Evolutionary conservation across 2,113 vertebrate species (phyloP).

Genomic region (Cardinalis cardinalis): DNA sequence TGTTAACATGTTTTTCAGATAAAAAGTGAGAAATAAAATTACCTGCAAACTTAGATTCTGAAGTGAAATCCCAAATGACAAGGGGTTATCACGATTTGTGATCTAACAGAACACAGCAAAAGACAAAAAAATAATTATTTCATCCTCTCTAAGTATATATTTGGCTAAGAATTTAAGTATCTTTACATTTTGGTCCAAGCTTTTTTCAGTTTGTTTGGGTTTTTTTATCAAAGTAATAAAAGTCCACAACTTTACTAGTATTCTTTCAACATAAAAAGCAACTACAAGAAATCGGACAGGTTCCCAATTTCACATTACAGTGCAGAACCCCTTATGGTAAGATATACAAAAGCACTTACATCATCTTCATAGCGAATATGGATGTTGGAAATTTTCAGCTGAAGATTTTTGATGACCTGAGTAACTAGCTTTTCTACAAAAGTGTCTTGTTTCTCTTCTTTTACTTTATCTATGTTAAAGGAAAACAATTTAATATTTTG

Average conservation of each 20-base stretch:
- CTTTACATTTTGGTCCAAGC: not conserved
- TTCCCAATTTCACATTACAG: not conserved
- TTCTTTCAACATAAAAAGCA: not conserved
- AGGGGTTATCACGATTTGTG: conserved; percentile 86
- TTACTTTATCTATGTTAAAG: conserved; percentile 79
- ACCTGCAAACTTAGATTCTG: conserved; percentile 98
- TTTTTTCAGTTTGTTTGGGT: not conserved
- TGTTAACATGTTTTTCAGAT: not conserved
- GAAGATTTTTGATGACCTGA: conserved; percentile 98
- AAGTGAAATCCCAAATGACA: conserved; percentile 94
- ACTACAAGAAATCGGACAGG: not conserved
- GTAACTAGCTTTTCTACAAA: conserved; percentile 95
- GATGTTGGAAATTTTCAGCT: conserved; percentile 95
- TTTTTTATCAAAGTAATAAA: not conserved
- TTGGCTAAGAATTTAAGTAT: not conserved
- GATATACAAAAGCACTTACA: conserved; percentile 79
- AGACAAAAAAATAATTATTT: not conserved
- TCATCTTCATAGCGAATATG: conserved; percentile 96
- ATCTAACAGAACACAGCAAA: conserved; percentile 69
- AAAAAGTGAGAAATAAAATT: conserved; percentile 18
- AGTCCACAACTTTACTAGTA: not conserved
- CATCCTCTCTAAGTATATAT: not conserved
- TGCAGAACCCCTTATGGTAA: not conserved
- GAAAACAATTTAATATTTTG: conserved; percentile 9
- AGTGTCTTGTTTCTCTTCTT: conserved; percentile 87